Evolutionary conservation across 2,113 vertebrate genomes (phyloP).

Genomic region (Gymnorhina tibicen): DNA sequence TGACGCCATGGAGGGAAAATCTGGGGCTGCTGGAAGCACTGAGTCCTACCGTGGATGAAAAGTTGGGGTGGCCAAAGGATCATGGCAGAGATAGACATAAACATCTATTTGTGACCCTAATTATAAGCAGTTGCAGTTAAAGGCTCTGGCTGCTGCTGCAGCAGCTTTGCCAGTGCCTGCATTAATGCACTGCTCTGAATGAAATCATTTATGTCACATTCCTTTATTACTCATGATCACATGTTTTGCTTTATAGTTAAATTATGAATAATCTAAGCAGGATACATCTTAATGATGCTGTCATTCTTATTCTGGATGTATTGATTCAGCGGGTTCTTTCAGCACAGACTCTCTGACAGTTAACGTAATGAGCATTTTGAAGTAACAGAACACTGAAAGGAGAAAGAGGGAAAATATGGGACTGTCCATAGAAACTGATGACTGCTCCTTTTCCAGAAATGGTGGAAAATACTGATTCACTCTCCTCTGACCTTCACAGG

Average conservation of each 20-base stretch:
- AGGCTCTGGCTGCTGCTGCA: background rate
- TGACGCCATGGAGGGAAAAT: background rate
- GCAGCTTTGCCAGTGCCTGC: background rate
- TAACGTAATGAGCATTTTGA: background rate
- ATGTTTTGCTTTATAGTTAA: slow-evolving; percentile 24
- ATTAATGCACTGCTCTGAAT: background rate
- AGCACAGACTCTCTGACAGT: background rate
- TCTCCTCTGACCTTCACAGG: background rate
- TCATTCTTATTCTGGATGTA: background rate
- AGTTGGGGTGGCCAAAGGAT: background rate
- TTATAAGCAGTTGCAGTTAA: background rate
- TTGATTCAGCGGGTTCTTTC: slow-evolving; percentile 44
- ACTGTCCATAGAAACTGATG: background rate
- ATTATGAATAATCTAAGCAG: slow-evolving; percentile 22
- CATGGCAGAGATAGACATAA: background rate
- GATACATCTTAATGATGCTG: slow-evolving; percentile 1
- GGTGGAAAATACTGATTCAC: background rate
- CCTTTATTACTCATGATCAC: slow-evolving; percentile 34
- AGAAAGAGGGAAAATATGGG: slow-evolving; percentile 4
- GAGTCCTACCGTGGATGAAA: background rate
- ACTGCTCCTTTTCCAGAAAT: background rate
- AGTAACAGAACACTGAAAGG: background rate
- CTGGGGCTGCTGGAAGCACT: background rate
- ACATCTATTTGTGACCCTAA: background rate
- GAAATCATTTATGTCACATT: slow-evolving; percentile 28